These are phyloP conservation scores for Didymodactylos carnosus DNA, from an alignment of 2,888 invertebrate species.

Conservation along the genomic window DNA sequence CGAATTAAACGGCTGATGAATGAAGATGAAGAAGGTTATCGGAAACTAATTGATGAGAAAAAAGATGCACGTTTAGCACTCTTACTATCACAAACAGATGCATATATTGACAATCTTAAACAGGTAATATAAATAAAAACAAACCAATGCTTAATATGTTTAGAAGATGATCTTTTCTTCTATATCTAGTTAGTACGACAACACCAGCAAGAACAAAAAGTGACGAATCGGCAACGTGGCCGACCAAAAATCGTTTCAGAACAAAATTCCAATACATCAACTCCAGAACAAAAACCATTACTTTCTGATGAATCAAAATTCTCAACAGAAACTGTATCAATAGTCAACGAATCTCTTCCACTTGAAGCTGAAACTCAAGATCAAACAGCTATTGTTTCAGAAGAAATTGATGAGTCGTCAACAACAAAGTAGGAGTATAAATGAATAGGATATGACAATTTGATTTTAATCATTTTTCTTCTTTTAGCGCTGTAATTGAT, in stretches of 20 bases:
- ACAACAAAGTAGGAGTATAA: neutral
- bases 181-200: neutral
- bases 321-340: neutral
- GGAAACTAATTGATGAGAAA: slow-evolving; percentile 90
- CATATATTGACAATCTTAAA: slow-evolving; percentile 72
- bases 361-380: too few species aligned
- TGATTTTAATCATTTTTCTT: neutral
- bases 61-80: slow-evolving; percentile 89
- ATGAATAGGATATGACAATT: neutral
- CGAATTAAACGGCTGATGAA: slow-evolving; percentile 88
- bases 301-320: neutral
- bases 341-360: too few species aligned
- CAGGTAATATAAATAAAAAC: neutral
- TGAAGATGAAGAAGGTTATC: slow-evolving; percentile 75
- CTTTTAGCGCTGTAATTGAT: neutral
- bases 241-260: neutral
- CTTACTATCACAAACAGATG: slow-evolving; percentile 79
- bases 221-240: neutral
- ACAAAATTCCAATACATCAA: too few species aligned
- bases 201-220: neutral
- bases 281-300: neutral
- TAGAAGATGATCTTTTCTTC: too few species aligned
- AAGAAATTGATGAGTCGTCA: neutral
- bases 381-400: neutral
- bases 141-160: neutral